Base-by-base conservation (phyloP, 2,888 invertebrate genomes). In the Phengaris arion region DNA sequence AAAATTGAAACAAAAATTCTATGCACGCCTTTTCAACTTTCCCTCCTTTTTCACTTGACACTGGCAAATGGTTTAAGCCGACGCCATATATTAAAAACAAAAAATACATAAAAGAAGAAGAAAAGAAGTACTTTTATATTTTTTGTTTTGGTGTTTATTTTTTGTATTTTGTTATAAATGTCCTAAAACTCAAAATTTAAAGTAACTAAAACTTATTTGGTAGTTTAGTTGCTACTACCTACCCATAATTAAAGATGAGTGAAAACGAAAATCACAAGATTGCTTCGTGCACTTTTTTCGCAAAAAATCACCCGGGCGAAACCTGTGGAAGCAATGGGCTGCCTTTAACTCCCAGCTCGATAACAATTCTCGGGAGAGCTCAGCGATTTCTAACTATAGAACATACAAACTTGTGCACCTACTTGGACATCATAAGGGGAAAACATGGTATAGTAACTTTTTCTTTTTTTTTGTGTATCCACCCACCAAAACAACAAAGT, bases 251-350 rank as follows among this genome's bases (percentile, higher is more conserved):
- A 35, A 64, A 64, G 22, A 64, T 76, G 76, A 68, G 22, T 68
- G 81, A 79, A 45, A 79, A 79, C 68, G 81, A 81, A 45, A 79
- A 78, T 74, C 81, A 77, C 79, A 80, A 81, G 69, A 96, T 99
- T 85, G 98, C 97, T n/a, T 97, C 98, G 7, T 96, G 96, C 82
- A 98, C 98, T 45, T 98, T 97, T 88, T 98, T 98, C 89, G 98
- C 98, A 0, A 96, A 96, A 84, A 96, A 96, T 83, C 98, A 98
- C 87, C 97, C 97, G 12, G 96, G 96, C 51, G 98, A 98, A 88
- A 96, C 96, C 75, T 99, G 99, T 89, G 99, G 99, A 10, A 98
- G 97, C 80, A 99, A 99, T 92, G 99, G 99, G 1, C 92, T 99
- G 73, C 99, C 99, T 0, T 93, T 99, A 35, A 99, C 99, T 1